Evolutionary conservation across 2,113 vertebrate genomes (phyloP).

Genomic region (Nothobranchius kuhntae): DNA sequence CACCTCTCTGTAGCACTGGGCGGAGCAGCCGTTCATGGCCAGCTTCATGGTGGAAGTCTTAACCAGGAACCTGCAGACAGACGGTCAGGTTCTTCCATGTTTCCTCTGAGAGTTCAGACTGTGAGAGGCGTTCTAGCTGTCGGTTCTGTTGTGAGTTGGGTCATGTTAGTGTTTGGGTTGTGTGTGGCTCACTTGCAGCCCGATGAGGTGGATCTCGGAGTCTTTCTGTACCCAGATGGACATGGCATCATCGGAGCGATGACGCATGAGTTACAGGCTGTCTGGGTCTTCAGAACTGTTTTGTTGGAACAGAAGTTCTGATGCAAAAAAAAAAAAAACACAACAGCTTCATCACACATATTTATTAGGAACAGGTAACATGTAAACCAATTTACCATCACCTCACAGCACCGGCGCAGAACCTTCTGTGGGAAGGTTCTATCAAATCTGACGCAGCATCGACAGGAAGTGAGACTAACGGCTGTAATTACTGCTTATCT

Average conservation of each 20-base stretch:
- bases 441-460: no score
- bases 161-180: neutral
- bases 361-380: no score
- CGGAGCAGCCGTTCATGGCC: slow-evolving; percentile 64
- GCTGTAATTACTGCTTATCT: no score
- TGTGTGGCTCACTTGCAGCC: slow-evolving; percentile 68
- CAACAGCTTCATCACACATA: no score
- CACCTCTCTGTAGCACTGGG: slow-evolving; percentile 64
- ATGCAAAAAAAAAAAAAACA: neutral
- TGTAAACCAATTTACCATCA: no score
- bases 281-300: slow-evolving; percentile 50
- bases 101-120: no score
- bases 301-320: slow-evolving; percentile 70
- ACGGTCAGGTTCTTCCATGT: neutral
- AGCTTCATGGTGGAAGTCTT: neutral
- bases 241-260: slow-evolving; percentile 44
- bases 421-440: no score
- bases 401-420: no score
- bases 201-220: accelerated
- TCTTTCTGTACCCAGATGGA: slow-evolving; percentile 48
- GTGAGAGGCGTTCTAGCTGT: no score
- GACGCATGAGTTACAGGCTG: slow-evolving; percentile 63
- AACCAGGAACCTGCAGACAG: slow-evolving; percentile 51
- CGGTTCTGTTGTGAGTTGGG: neutral
- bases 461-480: no score